phyloP scores from a whole-genome alignment of 2,888 invertebrate genomes.

The Orthosia cruda region DNA sequence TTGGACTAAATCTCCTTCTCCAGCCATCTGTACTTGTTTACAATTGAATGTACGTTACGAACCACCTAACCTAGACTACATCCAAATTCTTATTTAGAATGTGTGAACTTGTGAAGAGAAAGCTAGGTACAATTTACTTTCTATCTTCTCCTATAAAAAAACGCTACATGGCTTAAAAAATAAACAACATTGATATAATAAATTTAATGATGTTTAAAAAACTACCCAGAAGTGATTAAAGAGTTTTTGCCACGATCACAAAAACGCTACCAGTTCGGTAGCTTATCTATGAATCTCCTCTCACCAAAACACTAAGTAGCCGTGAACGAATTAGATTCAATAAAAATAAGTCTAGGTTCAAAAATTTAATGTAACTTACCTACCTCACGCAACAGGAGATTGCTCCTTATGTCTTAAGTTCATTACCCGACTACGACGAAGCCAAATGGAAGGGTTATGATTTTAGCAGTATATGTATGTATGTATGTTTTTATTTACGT shows the following conservation, averaged over 20 bases:
- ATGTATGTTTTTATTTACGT: no score
- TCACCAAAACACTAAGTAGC: conserved; percentile 1
- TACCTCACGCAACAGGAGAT: not conserved
- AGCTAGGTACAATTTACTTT: conserved; percentile 39
- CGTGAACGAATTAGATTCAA: not conserved
- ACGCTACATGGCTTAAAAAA: conserved; percentile 17
- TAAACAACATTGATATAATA: conserved; percentile 14
- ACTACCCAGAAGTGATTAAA: conserved; percentile 10
- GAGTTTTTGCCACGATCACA: conserved; percentile 32
- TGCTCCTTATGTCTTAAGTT: not conserved
- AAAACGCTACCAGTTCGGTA: conserved; percentile 26
- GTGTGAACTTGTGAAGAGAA: conserved; percentile 40
- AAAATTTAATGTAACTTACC: not conserved
- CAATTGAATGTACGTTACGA: not conserved
- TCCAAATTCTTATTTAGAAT: conserved; percentile 16
- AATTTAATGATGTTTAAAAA: conserved; percentile 35
- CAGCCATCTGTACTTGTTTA: no score
- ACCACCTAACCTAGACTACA: conserved; percentile 19
- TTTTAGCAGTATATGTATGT: no score
- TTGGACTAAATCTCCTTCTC: no score
- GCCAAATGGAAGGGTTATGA: no score
- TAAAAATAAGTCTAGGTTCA: not conserved
- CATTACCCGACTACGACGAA: no score
- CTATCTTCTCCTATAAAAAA: conserved; percentile 10
- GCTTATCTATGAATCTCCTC: conserved; percentile 18